Percentiles rank a stretch among this genome's conserved stretches.
Evolutionary conservation across 1,140 invertebrate species (phyloP).

Genomic region (Drosophila pallidifrons): DNA sequence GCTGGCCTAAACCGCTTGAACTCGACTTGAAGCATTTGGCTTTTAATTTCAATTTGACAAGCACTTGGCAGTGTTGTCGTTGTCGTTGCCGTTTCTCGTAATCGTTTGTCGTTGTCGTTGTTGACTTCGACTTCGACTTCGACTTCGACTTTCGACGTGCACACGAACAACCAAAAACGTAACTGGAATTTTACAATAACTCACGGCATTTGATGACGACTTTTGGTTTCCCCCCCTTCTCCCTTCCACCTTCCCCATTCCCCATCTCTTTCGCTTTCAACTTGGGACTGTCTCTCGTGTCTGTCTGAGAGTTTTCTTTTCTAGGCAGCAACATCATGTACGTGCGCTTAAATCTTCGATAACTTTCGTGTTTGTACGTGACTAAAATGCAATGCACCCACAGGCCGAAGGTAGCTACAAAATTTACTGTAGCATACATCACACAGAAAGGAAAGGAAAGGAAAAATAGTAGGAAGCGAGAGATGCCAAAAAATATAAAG

Average conservation of each 20-base stretch:
- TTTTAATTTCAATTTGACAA: slow-evolving; percentile 83
- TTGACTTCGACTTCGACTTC: too few species aligned
- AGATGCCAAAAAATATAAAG: slow-evolving; percentile 11
- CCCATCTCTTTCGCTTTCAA: neutral
- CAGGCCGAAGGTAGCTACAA: slow-evolving; percentile 8
- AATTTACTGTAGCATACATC: slow-evolving; percentile 28
- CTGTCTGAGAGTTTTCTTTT: slow-evolving; percentile 38
- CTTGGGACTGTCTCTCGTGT: slow-evolving; percentile 7
- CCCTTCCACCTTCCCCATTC: neutral
- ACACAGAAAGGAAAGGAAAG: too few species aligned
- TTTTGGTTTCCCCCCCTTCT: slow-evolving; percentile 38
- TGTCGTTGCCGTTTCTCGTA: neutral
- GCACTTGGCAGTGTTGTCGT: slow-evolving; percentile 69
- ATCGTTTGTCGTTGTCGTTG: neutral
- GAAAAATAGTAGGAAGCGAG: slow-evolving; percentile 23
- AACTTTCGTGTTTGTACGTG: slow-evolving; percentile 75
- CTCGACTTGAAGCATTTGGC: slow-evolving; percentile 67
- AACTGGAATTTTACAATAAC: slow-evolving; percentile 74
- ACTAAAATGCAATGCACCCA: slow-evolving; percentile 75
- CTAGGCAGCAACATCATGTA: slow-evolving; percentile 67
- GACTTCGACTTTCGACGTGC: slow-evolving; percentile 8
- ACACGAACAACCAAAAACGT: slow-evolving; percentile 38
- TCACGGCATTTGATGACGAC: slow-evolving; percentile 75
- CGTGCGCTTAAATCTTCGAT: slow-evolving; percentile 82
- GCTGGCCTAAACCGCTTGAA: slow-evolving; percentile 42